Conservation (phyloP, 2,888 invertebrate genomes). For the Hartigia nigra region DNA sequence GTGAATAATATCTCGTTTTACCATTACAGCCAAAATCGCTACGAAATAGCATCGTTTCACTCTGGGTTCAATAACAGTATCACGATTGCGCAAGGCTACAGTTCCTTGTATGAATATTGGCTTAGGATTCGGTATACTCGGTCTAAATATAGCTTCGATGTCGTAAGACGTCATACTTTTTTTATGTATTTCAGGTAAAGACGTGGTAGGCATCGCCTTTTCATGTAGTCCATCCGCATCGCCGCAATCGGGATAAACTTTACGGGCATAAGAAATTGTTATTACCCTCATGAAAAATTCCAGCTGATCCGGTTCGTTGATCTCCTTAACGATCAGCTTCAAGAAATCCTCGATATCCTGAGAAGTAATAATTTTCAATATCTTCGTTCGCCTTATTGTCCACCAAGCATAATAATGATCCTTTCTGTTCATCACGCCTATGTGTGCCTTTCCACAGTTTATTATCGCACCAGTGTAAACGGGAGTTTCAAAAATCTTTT, state of each 20-base stretch:
- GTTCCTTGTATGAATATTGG: slow-evolving; percentile 53
- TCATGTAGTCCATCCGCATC: slow-evolving; percentile 55
- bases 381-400: slow-evolving; percentile 46
- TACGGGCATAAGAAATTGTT: slow-evolving; percentile 54
- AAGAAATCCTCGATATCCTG: slow-evolving; percentile 48
- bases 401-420: slow-evolving; percentile 59
- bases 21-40: slow-evolving; percentile 50
- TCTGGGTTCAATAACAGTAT: slow-evolving; percentile 49
- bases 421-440: slow-evolving; percentile 50
- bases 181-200: slow-evolving; percentile 48
- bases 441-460: slow-evolving; percentile 46
- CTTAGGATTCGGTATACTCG: slow-evolving; percentile 36
- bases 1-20: slow-evolving; percentile 59
- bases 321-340: slow-evolving; percentile 46
- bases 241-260: slow-evolving; percentile 53
- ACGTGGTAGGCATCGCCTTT: slow-evolving; percentile 36
- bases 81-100: slow-evolving; percentile 44
- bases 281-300: slow-evolving; percentile 43
- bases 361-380: slow-evolving; percentile 48
- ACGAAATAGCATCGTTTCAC: slow-evolving; percentile 59
- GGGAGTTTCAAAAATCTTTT: slow-evolving; percentile 50
- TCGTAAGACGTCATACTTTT: slow-evolving; percentile 39
- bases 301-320: slow-evolving; percentile 35
- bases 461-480: slow-evolving; percentile 55
- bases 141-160: slow-evolving; percentile 45